These are phyloP conservation scores for Peromyscus leucopus DNA, from an alignment of 2,113 vertebrate genomes.

Conservation along the genomic window DNA sequence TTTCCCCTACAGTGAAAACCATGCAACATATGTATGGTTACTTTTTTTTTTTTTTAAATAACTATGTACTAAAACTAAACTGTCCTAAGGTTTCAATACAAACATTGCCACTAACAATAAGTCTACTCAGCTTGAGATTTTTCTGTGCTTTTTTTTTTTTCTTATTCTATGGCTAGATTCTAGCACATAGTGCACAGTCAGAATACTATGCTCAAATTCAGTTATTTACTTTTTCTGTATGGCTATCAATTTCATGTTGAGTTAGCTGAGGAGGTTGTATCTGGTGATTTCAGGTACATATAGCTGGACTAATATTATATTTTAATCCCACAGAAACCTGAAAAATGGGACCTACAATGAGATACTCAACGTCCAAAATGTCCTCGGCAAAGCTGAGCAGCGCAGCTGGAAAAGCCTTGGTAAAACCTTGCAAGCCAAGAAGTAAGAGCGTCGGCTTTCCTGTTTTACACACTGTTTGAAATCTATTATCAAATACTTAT, in stretches of 20 bases:
- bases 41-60: constrained; percentile 31
- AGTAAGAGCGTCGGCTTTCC: constrained; percentile 68
- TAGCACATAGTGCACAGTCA: neutral
- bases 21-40: neutral
- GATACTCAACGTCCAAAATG: constrained; percentile 52
- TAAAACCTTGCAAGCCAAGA: constrained; percentile 38
- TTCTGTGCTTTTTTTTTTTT: neutral
- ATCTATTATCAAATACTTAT: constrained; percentile 34
- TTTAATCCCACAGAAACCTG: constrained; percentile 49
- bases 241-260: constrained; percentile 37
- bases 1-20: constrained; percentile 41
- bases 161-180: neutral
- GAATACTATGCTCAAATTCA: constrained; percentile 48
- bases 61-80: neutral
- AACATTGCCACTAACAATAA: constrained; percentile 42
- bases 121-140: constrained; percentile 23
- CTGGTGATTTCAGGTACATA: constrained; percentile 24
- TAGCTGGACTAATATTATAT: constrained; percentile 56
- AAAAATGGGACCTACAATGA: constrained; percentile 57
- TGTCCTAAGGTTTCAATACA: constrained; percentile 25
- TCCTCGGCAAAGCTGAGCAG: neutral
- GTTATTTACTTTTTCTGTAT: constrained; percentile 45
- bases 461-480: neutral
- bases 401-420: neutral
- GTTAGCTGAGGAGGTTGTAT: neutral